Evolutionary conservation across 2,888 invertebrate species (phyloP).

Genomic region (Matsumyia berberina): DNA sequence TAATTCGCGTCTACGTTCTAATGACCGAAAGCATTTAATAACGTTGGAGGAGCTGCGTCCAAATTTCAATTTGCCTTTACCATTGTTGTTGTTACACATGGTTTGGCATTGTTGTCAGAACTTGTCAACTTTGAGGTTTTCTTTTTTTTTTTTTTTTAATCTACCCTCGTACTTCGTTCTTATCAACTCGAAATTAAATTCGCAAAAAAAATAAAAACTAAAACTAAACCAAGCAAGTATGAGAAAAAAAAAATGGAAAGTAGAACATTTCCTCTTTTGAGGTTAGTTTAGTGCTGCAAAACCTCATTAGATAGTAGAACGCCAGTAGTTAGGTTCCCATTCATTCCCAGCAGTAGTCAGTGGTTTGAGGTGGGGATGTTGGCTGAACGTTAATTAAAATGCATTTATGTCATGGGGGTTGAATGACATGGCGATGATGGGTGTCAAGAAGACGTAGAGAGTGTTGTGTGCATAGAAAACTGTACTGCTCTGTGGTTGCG

Average conservation of each 20-base stretch:
- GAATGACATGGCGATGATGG: slow-evolving; percentile 75
- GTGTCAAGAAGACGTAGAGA: slow-evolving; percentile 58
- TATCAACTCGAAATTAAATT: slow-evolving; percentile 51
- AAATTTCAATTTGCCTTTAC: slow-evolving; percentile 42
- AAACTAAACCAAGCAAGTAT: slow-evolving; percentile 4
- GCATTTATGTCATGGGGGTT: slow-evolving; percentile 74
- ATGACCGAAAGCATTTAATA: slow-evolving; percentile 46
- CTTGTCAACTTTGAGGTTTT: slow-evolving; percentile 32
- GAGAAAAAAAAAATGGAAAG: slow-evolving; percentile 40
- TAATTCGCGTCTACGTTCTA: slow-evolving; percentile 56
- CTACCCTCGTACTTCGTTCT: slow-evolving; percentile 48
- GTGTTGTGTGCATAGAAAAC: slow-evolving; percentile 11
- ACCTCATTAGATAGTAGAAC: slow-evolving; percentile 72
- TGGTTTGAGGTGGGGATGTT: slow-evolving; percentile 33
- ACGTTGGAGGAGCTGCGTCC: slow-evolving; percentile 34
- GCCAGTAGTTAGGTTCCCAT: slow-evolving; percentile 65
- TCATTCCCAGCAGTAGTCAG: slow-evolving; percentile 37
- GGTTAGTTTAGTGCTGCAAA: slow-evolving; percentile 57
- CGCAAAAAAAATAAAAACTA: slow-evolving; percentile 34
- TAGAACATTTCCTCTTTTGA: slow-evolving; percentile 72
- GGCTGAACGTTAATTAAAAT: slow-evolving; percentile 72
- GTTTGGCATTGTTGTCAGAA: slow-evolving; percentile 39
- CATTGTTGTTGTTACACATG: no score
- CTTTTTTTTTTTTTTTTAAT: slow-evolving; percentile 45
- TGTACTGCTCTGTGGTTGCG: slow-evolving; percentile 36